A percentile compares a stretch with the other conserved stretches of the same genome.
These are phyloP conservation scores for Bombus fervidus DNA, from an alignment of 1,140 invertebrate species.

Conservation along the genomic window DNA sequence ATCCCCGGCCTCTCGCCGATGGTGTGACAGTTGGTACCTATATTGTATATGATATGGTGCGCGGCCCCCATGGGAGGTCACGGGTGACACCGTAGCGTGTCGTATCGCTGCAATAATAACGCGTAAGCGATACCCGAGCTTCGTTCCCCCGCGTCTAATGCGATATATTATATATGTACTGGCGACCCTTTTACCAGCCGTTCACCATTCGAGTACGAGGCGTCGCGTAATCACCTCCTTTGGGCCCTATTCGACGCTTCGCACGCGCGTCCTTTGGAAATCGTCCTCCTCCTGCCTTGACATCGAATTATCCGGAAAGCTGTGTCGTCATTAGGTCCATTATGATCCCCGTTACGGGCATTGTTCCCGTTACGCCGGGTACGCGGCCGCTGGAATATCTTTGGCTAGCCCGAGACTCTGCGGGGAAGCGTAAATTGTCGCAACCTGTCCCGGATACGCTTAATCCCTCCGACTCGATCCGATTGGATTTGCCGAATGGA, in stretches of 20 bases:
- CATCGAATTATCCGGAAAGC: conserved; percentile 53
- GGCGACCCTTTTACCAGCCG: conserved; percentile 43
- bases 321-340: conserved; percentile 48
- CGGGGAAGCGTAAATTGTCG: not conserved
- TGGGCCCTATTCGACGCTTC: conserved; percentile 72
- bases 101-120: conserved; percentile 82
- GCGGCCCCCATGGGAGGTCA: conserved; percentile 78
- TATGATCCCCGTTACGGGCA: conserved; percentile 36
- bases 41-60: conserved; percentile 76
- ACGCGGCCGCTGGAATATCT: not conserved
- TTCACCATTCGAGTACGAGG: conserved; percentile 22
- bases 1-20: conserved; percentile 57
- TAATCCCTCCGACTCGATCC: not conserved
- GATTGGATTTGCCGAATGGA: not conserved
- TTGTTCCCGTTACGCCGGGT: conserved; percentile 16
- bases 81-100: conserved; percentile 79
- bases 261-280: conserved; percentile 59
- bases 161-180: conserved; percentile 76
- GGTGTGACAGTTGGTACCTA: conserved; percentile 78
- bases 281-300: conserved; percentile 23
- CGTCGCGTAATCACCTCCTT: conserved; percentile 73
- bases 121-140: conserved; percentile 79
- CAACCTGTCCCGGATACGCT: not conserved
- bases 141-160: conserved; percentile 72
- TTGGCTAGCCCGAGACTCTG: not conserved